Evolutionary conservation across 1,140 invertebrate species (phyloP).

Genomic region (Neuroterus valhalla): DNA sequence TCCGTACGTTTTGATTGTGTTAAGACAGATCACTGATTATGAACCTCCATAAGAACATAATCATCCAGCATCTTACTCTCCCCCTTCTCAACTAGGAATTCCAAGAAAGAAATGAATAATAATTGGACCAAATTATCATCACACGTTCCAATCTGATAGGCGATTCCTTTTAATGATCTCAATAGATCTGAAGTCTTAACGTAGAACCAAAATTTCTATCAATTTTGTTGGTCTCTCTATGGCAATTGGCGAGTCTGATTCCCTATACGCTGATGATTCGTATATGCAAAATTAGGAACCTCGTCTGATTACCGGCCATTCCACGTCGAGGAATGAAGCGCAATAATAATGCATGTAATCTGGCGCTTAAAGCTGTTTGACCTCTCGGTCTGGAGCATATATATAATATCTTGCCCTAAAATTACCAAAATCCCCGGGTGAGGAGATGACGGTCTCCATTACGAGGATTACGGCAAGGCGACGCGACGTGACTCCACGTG

Average conservation of each 20-base stretch:
- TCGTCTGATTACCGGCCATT: constrained; percentile 52
- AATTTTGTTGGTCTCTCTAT: constrained; percentile 31
- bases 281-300: constrained; percentile 21
- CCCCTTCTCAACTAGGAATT: too few relatives aligned
- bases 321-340: constrained; percentile 50
- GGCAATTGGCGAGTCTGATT: background rate
- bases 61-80: too few relatives aligned
- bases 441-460: constrained; percentile 52
- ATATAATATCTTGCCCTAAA: constrained; percentile 53
- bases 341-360: constrained; percentile 62
- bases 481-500: constrained; percentile 63
- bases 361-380: constrained; percentile 49
- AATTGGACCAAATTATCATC: background rate
- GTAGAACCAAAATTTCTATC: constrained; percentile 39
- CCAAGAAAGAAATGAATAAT: too few relatives aligned
- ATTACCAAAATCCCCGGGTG: constrained; percentile 57
- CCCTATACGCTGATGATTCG: background rate
- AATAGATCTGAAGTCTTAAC: background rate
- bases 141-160: background rate
- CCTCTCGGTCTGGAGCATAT: constrained; percentile 39
- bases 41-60: too few relatives aligned
- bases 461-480: constrained; percentile 58
- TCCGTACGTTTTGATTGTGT: too few relatives aligned
- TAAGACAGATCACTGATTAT: too few relatives aligned
- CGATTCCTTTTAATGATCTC: constrained; percentile 12